Evolutionary conservation across 2,888 invertebrate genomes (phyloP).

Genomic region (Nomada lathburiana): DNA sequence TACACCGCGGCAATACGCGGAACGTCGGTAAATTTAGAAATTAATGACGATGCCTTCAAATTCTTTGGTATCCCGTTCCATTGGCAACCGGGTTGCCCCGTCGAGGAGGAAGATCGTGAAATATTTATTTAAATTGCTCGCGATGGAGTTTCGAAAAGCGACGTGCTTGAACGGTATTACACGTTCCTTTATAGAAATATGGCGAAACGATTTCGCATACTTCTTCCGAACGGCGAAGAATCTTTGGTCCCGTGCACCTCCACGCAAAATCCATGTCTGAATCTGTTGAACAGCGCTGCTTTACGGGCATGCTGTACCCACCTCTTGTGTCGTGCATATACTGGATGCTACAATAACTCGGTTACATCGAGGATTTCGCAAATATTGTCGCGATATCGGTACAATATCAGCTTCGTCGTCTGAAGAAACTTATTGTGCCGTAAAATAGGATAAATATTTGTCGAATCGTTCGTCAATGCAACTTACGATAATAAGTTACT

Average conservation of each 20-base stretch:
- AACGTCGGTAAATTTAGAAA: background rate
- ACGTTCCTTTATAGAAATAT: conserved; percentile 11
- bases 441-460: too few relatives aligned
- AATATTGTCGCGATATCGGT: background rate
- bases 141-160: background rate
- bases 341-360: background rate
- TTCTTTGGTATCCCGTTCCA: background rate
- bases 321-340: too few relatives aligned
- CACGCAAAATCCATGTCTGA: background rate
- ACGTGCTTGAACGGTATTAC: background rate
- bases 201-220: conserved; percentile 9
- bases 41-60: background rate
- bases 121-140: conserved; percentile 18
- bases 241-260: background rate
- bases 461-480: too few relatives aligned
- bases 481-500: too few relatives aligned
- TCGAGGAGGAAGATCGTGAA: conserved; percentile 1
- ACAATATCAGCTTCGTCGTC: background rate
- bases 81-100: background rate
- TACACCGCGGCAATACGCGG: background rate
- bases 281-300: background rate
- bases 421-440: too few relatives aligned
- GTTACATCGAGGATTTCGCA: background rate
- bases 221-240: conserved; percentile 1
- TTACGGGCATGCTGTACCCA: background rate